Percentiles rank a stretch among this genome's conserved stretches.
Conservation (phyloP, 1,140 invertebrate genomes). For the Polypedilum pembai region DNA sequence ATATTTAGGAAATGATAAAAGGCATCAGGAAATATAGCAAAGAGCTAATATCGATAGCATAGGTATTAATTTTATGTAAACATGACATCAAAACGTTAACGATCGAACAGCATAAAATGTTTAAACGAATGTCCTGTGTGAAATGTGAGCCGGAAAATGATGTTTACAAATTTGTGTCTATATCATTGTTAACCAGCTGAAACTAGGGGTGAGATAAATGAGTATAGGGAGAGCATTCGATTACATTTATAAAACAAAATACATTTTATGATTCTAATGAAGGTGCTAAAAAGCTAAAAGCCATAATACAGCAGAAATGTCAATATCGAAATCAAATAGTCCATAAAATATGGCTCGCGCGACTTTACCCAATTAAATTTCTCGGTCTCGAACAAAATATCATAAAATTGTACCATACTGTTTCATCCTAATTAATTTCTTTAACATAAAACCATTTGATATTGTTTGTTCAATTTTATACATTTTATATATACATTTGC, state of each 20-base stretch:
- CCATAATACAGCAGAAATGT: neutral
- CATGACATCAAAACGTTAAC: constrained; percentile 6
- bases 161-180: constrained; percentile 13
- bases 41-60: neutral
- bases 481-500: neutral
- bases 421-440: constrained; percentile 19
- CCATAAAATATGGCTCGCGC: neutral
- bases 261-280: neutral
- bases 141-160: constrained; percentile 14
- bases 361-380: neutral
- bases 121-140: neutral
- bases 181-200: constrained; percentile 11
- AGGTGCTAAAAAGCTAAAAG: neutral
- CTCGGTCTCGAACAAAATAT: neutral
- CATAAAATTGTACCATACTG: constrained; percentile 11
- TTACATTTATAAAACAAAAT: no score
- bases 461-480: neutral
- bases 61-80: neutral
- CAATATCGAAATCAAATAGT: neutral
- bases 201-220: constrained; percentile 11
- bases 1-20: neutral
- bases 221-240: neutral
- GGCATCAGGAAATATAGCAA: neutral
- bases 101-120: neutral
- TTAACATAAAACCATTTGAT: neutral